Evolutionary conservation across 1,140 invertebrate genomes (phyloP), one percentile per base, ranked within the genome.

Genomic region (Epicauta chinensis): DNA sequence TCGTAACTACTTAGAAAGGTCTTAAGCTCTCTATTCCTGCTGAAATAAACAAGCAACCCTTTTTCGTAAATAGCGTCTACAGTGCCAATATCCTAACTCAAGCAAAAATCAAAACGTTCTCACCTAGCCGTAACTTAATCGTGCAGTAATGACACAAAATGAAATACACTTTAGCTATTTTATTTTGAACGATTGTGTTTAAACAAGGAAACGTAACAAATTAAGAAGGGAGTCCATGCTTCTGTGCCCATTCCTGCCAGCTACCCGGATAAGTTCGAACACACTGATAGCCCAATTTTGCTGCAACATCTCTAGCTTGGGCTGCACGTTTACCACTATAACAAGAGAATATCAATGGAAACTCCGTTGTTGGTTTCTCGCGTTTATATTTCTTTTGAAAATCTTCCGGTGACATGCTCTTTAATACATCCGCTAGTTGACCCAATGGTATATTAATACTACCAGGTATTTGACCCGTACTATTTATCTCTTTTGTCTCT

Each of bases 361-460:
- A 71, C 13, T 70, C 44, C 42, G 65, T 56, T 2, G 38, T 16
- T 9, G 75, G 75, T 51, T 75, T 75, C 7, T 58, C 10, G 58
- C 55, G 70, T 2, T 61, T 38, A 54, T 63, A 76, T 54, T 46
- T 62, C 6, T 64, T 12, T 14, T 65, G 39, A 60, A 77, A 76
- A n/a, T 70, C 61, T n/a, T 73, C 53, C 11, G 62, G 29, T 0
- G 67, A 56, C 3, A 70, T 17, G 29, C 46, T 64, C 41, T 47
- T 56, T 6, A 77, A 62, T 23, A 47, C 46, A 16, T 64, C 59
- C 11, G 55, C 14, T 4, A 76, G 66, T 45, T 72, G 51, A 40
- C 46, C 60, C 23, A 63, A 14, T n/a, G 82, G 82, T 60, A 86
- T 82, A 59, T 85, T 83, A 55, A 85, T 81, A 58, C 80, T 83